Base-by-base conservation (phyloP, 2,888 invertebrate genomes). In the Chironomus riparius region DNA sequence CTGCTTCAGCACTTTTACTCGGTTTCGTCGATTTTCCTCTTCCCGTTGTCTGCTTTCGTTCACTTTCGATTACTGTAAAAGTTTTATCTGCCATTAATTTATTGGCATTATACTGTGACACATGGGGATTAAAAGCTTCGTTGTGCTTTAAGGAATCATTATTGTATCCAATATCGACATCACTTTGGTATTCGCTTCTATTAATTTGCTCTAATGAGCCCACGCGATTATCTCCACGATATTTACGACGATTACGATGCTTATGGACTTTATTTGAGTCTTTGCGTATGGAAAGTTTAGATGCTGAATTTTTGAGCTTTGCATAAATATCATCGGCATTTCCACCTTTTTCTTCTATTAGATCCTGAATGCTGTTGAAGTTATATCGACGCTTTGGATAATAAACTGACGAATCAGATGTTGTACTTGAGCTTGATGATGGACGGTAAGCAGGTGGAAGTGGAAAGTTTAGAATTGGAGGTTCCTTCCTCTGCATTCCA, bases 341-440 rank as follows among this genome's bases (percentile, higher is more conserved):
- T 48, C 70, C 81, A 0, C 83, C 82, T 77, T 83, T 83, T 5
- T 83, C 82, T 21, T 83, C 82, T 3, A 83, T 77, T 70, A 83
- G 82, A 13, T 81, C 80, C 77, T 84, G 83, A 7, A 83, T 81
- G 69, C 69, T 76, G 79, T 83, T 83, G 10, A 82, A 79, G 21
- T 80, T 79, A 5, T 83, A 82, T 2, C 82, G 81, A 79, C 83
- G 83, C 6, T 84, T 82, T 5, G 84, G 83, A 72, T 83, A 83
- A 76, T 84, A 84, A 1, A 84, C 81, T 0, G 84, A 84, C 1
- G 84, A 84, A 77, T 84, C 84, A 0, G 84, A 84, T 2, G 84
- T 84, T 68, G 77, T 61, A 47, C 77, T 77, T 82, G 80, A 70
- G 68, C 50, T 48, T 48, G 78, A 78, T 47, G 78, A 71, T 0